These are phyloP conservation scores for Gambelia wislizenii DNA, from an alignment of 2,797 vertebrate genomes.

Conservation along the genomic window DNA sequence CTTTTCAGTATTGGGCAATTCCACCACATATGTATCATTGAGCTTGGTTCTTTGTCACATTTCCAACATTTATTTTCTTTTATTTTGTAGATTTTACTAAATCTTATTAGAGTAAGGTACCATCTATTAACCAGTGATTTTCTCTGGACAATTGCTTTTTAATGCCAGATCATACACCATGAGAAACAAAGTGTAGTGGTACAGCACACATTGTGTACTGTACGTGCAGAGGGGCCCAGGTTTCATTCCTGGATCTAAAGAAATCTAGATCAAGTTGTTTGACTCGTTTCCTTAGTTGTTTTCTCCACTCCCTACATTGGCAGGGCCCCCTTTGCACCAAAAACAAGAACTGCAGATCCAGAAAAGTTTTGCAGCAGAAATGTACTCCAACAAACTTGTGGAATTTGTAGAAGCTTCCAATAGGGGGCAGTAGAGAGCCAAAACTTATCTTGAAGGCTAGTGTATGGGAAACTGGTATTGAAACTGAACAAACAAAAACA, in stretches of 20 bases:
- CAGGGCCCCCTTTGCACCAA: too few relatives aligned
- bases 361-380: too few relatives aligned
- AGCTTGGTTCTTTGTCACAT: too few relatives aligned
- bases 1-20: too few relatives aligned
- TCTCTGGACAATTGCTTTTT: background rate
- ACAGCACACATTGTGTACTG: background rate
- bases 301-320: background rate
- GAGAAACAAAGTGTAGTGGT: background rate
- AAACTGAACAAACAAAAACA: background rate
- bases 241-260: background rate
- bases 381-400: background rate
- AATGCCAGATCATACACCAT: background rate
- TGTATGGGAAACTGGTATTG: background rate
- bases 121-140: too few relatives aligned
- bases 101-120: too few relatives aligned
- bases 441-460: background rate
- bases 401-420: background rate
- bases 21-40: too few relatives aligned
- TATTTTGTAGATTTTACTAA: too few relatives aligned
- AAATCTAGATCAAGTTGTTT: background rate
- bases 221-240: background rate
- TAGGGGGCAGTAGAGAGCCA: constrained; percentile 8
- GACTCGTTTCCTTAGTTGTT: background rate
- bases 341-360: background rate
- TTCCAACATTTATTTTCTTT: too few relatives aligned